Evolutionary conservation across 2,888 invertebrate genomes (phyloP).

Genomic region (Rotaria sp.): DNA sequence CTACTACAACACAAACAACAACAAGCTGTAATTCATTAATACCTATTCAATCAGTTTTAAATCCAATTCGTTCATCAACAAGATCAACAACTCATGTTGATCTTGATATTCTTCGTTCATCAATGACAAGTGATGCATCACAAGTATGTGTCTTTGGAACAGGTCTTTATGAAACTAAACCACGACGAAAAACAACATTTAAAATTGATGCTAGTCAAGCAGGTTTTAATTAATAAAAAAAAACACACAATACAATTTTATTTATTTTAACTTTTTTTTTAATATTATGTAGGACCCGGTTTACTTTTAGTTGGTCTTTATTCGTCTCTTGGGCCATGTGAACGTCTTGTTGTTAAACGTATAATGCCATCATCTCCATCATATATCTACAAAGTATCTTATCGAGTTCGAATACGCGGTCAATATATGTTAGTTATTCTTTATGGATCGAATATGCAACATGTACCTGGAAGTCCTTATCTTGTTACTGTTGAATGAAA

Average conservation of each 20-base stretch:
- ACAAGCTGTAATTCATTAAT: background rate
- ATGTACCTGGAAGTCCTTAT: constrained; percentile 22
- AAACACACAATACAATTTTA: too few species aligned
- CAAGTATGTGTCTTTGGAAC: background rate
- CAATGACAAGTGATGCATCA: background rate
- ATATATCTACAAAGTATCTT: background rate
- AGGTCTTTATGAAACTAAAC: background rate
- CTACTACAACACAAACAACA: background rate
- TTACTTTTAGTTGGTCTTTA: constrained; percentile 20
- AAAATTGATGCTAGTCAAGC: constrained; percentile 1
- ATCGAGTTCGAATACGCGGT: background rate
- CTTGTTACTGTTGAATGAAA: background rate
- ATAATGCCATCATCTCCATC: background rate
- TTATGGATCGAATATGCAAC: background rate
- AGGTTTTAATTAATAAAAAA: background rate
- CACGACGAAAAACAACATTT: background rate
- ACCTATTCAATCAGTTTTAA: background rate
- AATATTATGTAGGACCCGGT: background rate
- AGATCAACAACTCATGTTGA: background rate
- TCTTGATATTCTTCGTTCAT: background rate
- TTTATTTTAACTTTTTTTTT: background rate
- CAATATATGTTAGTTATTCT: constrained; percentile 18
- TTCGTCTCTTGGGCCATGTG: background rate
- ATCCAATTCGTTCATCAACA: background rate
- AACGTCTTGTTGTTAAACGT: constrained; percentile 14